Evolutionary conservation across 1,140 invertebrate species (phyloP).

Genomic region (Drosophila pruinosa): DNA sequence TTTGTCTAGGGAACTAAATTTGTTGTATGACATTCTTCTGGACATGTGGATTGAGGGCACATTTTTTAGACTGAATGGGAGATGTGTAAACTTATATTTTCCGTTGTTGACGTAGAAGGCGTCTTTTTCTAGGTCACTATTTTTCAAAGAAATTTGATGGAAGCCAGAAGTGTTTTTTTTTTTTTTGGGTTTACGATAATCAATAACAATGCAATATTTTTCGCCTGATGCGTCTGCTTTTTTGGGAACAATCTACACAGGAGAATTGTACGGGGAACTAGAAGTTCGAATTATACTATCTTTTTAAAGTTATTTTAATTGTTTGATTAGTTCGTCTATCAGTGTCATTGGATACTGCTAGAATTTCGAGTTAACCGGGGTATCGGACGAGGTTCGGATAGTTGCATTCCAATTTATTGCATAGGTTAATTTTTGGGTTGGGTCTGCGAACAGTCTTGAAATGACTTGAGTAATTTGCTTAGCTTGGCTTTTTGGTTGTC

Average conservation of each 20-base stretch:
- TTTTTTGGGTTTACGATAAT: conserved; percentile 41
- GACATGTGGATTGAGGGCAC: too few relatives aligned
- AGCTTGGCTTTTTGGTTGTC: conserved; percentile 3
- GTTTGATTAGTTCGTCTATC: too few relatives aligned
- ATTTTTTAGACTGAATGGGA: conserved; percentile 83
- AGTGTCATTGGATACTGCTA: too few relatives aligned
- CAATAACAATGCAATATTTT: conserved; percentile 56
- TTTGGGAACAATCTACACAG: not conserved
- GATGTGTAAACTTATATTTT: not conserved
- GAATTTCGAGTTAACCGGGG: too few relatives aligned
- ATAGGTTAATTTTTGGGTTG: too few relatives aligned
- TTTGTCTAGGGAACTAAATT: too few relatives aligned
- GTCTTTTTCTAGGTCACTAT: not conserved
- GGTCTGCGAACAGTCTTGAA: conserved; percentile 20
- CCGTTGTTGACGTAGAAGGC: conserved; percentile 68
- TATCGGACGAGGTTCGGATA: too few relatives aligned
- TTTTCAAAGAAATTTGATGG: conserved; percentile 38
- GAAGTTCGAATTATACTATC: not conserved
- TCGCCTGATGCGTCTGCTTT: too few relatives aligned
- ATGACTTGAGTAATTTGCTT: not conserved
- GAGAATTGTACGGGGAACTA: too few relatives aligned
- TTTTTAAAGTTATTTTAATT: conserved; percentile 21
- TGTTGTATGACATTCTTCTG: not conserved
- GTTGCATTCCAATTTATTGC: too few relatives aligned
- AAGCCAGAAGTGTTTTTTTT: conserved; percentile 3